Base-by-base conservation (phyloP, 2,113 vertebrate genomes). In the Phyllostomus hastatus region DNA sequence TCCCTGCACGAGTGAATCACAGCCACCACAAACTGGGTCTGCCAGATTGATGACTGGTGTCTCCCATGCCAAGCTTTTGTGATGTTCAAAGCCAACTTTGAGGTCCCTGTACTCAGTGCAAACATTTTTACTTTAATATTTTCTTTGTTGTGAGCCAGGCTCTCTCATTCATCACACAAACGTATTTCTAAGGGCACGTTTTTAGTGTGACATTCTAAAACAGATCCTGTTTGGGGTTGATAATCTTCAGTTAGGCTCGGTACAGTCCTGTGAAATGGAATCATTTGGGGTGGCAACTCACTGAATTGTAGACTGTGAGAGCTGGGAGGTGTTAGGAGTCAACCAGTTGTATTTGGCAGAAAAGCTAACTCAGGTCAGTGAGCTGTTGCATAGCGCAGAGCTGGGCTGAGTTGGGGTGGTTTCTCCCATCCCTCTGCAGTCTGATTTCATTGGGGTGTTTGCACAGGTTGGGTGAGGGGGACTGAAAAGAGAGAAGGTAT, bases 81-180 rank as follows among this genome's bases (percentile, higher is more conserved):
- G 82, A 81, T 76, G 57, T 24, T 75, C 7, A 1, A 3, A 43
- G 35, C 20, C 48, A 38, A 3, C 10, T 28, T 26, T 70, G 57
- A n/a, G 11, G 9, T 52, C 43, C 61, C 33, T 50, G 52, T 12
- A 35, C 24, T 81, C 0, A 3, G 17, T 2, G 26, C 7, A 4
- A 22, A 80, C 28, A 26, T 28, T 19, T 75, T 95, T 75, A 67
- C 80, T 61, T 79, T 59, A 59, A 33, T 33, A 19, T 50, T 26
- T 50, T 78, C 16, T 26, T 0, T 69, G 26, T n/a, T 16, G 50
- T 57, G 16, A 79, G 46, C 35, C 48, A 15, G 38, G 81, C 35
- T 35, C 57, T 66, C 12, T 16, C 75, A 35, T 43, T 54, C 3
- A 14, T 35, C 24, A 26, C 26, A 35, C 14, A 12, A 1, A 14